These are phyloP conservation scores for Holocentrus rufus DNA, from an alignment of 2,797 vertebrate genomes.

Conservation along the genomic window DNA sequence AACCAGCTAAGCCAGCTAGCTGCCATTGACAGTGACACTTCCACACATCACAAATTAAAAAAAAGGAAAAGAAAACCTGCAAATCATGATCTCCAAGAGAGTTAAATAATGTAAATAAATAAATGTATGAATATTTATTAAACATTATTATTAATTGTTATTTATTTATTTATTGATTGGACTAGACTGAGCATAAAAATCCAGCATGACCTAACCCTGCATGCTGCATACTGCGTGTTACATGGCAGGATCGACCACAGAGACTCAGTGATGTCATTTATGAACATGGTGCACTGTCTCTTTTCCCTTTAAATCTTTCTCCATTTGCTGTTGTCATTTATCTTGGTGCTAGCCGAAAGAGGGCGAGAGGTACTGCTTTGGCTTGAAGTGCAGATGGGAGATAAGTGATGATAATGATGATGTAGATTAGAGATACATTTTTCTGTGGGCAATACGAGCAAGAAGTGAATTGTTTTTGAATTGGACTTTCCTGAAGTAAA, in stretches of 20 bases:
- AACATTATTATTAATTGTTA: not conserved
- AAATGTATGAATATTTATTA: not conserved
- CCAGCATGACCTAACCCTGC: too few relatives aligned
- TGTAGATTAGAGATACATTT: slow-evolving; percentile 45
- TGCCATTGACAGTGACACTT: not conserved
- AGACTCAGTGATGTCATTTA: slow-evolving; percentile 67
- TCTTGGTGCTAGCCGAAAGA: slow-evolving; percentile 27
- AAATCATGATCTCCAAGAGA: not conserved
- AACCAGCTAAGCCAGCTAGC: not conserved
- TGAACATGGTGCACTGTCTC: slow-evolving; percentile 55
- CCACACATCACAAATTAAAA: not conserved
- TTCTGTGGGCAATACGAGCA: slow-evolving; percentile 32
- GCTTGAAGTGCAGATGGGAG: slow-evolving; percentile 42
- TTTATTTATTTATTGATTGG: not conserved
- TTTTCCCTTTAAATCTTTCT: slow-evolving; percentile 56
- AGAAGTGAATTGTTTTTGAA: slow-evolving; percentile 3
- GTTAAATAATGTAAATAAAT: not conserved
- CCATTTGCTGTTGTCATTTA: slow-evolving; percentile 63
- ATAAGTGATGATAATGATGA: too few relatives aligned
- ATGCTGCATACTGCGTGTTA: not conserved
- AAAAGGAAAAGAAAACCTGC: not conserved
- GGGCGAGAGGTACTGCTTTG: slow-evolving; percentile 47
- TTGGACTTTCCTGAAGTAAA: too few relatives aligned
- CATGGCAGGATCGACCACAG: slow-evolving; percentile 43
- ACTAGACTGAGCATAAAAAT: too few relatives aligned